Percentiles rank a stretch among this genome's conserved stretches.
phyloP scores from a whole-genome alignment of 1,140 invertebrate genomes.

The Daktulosphaira vitifoliae region DNA sequence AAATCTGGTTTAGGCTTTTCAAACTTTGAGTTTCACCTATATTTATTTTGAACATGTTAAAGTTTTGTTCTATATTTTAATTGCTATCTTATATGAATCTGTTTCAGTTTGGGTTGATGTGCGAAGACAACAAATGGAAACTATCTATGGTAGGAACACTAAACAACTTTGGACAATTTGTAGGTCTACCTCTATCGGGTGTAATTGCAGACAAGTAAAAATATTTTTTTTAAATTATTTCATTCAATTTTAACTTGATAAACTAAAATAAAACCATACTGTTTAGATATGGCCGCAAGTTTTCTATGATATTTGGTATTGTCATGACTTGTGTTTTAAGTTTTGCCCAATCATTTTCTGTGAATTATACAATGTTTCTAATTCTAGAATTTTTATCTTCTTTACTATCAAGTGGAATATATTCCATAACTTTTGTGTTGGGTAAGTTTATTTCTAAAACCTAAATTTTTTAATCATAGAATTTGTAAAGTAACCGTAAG shows the following conservation, averaged over 20 bases:
- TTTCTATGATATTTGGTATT: slow-evolving; percentile 48
- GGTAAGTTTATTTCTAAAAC: slow-evolving; percentile 46
- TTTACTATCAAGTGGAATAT: slow-evolving; percentile 52
- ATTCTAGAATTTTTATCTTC: slow-evolving; percentile 52
- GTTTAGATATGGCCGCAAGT: slow-evolving; percentile 52
- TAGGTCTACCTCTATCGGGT: slow-evolving; percentile 51
- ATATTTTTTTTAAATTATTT: not conserved
- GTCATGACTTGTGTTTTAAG: slow-evolving; percentile 49
- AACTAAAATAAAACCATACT: not conserved
- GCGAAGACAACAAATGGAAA: slow-evolving; percentile 53
- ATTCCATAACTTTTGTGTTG: slow-evolving; percentile 54
- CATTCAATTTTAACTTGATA: not conserved
- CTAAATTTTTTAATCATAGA: no score
- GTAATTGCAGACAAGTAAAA: slow-evolving; percentile 51
- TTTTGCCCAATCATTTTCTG: slow-evolving; percentile 48
- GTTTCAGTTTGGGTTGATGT: slow-evolving; percentile 50
- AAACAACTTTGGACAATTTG: slow-evolving; percentile 53
- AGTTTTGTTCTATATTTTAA: no score
- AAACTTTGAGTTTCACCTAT: no score
- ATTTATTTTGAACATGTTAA: no score
- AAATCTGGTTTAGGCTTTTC: no score
- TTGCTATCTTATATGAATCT: not conserved
- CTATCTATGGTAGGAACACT: slow-evolving; percentile 53
- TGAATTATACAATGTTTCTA: slow-evolving; percentile 49
- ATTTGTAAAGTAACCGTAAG: no score